Conservation (phyloP, 2,888 invertebrate genomes). For the Rhagonycha lutea region DNA sequence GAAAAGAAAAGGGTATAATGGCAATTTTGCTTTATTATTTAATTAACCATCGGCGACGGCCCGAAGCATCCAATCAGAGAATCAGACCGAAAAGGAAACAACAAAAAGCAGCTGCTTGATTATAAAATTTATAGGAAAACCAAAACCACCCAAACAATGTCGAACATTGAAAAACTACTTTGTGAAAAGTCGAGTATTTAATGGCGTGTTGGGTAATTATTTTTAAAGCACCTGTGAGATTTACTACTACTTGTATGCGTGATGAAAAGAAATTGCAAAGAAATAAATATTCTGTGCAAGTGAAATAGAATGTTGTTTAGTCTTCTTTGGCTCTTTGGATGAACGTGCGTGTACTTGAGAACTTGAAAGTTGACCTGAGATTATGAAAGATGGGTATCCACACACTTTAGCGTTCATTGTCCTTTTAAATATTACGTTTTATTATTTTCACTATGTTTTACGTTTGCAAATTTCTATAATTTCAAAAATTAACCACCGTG, state of each 20-base stretch:
- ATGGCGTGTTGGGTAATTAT: conserved; percentile 10
- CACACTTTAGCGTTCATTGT: conserved; percentile 34
- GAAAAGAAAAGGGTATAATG: neutral
- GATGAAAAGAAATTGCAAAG: conserved; percentile 5
- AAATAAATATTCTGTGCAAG: conserved; percentile 23
- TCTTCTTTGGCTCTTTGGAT: conserved; percentile 17
- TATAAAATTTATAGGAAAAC: neutral
- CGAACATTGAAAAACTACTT: neutral
- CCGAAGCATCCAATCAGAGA: neutral
- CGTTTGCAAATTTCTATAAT: neutral
- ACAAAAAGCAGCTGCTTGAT: neutral
- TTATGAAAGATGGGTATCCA: conserved; percentile 33
- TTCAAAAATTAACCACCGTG: neutral
- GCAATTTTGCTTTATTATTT: neutral
- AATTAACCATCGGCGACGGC: neutral
- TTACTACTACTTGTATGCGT: conserved; percentile 10
- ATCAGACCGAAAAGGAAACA: neutral
- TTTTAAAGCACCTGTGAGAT: conserved; percentile 28
- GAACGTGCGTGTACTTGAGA: conserved; percentile 32
- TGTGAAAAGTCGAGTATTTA: neutral
- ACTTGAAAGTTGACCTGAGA: conserved; percentile 36
- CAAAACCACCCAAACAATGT: neutral
- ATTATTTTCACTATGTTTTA: neutral
- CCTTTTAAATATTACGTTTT: conserved; percentile 15
- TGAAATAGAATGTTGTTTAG: conserved; percentile 22